These are phyloP conservation scores for Mus spretus DNA, from an alignment of 2,797 vertebrate genomes.

Conservation along the genomic window DNA sequence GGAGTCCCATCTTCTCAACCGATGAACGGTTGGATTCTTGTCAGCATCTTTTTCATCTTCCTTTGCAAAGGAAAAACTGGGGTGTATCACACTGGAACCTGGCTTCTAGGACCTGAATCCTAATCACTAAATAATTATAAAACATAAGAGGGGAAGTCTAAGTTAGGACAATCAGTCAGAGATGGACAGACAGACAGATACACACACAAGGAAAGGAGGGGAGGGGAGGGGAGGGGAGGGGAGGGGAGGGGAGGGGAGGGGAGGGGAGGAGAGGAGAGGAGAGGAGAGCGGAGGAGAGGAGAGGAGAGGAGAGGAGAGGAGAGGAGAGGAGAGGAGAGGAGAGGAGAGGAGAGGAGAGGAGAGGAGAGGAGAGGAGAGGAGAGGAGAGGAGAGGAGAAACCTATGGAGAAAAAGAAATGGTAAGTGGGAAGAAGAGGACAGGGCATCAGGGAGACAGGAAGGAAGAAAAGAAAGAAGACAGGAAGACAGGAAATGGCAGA, in stretches of 20 bases:
- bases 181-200: background rate
- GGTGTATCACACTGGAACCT: background rate
- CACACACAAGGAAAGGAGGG: background rate
- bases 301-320: no score
- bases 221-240: no score
- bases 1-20: background rate
- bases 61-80: slow-evolving; percentile 38
- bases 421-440: no score
- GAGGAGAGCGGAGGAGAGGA: no score
- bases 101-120: slow-evolving; percentile 4
- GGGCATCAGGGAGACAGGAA: background rate
- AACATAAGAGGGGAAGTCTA: background rate
- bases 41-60: slow-evolving; percentile 28
- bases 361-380: background rate
- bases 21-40: background rate
- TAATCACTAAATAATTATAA: background rate
- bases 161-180: background rate
- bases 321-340: no score
- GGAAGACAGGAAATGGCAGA: background rate
- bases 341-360: no score
- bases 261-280: no score
- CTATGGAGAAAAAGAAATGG: background rate
- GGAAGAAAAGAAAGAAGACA: no score
- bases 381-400: background rate
- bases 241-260: no score